A percentile compares a stretch with the other conserved stretches of the same genome.
These are phyloP conservation scores for Erithacus rubecula DNA, from an alignment of 2,797 vertebrate species.

Conservation along the genomic window DNA sequence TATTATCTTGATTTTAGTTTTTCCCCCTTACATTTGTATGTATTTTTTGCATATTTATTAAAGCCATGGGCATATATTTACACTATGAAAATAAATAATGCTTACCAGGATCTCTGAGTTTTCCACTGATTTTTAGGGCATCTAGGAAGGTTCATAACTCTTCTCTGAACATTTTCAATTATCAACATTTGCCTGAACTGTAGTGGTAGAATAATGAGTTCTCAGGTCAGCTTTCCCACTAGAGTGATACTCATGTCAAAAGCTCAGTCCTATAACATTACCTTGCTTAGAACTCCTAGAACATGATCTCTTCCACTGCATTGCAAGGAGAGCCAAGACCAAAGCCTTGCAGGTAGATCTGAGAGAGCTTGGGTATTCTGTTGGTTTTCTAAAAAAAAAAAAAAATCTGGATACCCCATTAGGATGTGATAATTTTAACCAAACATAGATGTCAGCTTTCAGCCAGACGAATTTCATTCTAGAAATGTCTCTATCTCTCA, in stretches of 20 bases:
- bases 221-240: not conserved
- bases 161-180: not conserved
- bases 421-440: not conserved
- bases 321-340: fast-evolving
- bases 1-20: not conserved
- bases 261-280: not conserved
- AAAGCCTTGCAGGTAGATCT: not conserved
- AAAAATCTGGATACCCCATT: not conserved
- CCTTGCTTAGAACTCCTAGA: not conserved
- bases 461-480: not conserved
- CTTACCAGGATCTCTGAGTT: not conserved
- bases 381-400: not conserved
- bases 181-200: not conserved
- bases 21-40: not conserved
- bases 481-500: not conserved
- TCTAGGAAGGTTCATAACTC: not conserved
- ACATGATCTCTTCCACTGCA: fast-evolving
- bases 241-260: not conserved
- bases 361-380: not conserved
- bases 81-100: not conserved
- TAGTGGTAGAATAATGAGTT: not conserved
- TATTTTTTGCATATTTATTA: not conserved
- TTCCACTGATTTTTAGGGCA: not conserved
- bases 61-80: not conserved
- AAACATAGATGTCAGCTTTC: not conserved